These are phyloP conservation scores for Lagopus leucura DNA, from an alignment of 2,113 vertebrate species.

Conservation along the genomic window DNA sequence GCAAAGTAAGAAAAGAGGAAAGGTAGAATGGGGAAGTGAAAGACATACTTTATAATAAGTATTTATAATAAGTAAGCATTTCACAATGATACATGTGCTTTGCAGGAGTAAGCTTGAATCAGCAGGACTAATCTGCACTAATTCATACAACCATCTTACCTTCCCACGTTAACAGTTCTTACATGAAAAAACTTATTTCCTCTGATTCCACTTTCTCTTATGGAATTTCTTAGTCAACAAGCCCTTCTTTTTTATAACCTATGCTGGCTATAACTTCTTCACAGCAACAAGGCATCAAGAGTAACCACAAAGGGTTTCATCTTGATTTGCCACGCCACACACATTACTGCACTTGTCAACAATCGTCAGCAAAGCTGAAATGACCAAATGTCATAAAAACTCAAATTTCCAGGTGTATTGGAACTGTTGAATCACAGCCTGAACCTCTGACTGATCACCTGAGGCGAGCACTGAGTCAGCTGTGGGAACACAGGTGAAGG, in stretches of 20 bases:
- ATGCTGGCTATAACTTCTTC: not conserved
- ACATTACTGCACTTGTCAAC: not conserved
- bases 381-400: not conserved
- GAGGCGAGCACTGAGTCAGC: too few relatives aligned
- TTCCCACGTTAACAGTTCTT: not conserved
- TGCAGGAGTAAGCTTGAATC: not conserved
- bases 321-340: not conserved
- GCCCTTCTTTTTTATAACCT: not conserved
- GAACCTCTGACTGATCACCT: too few relatives aligned
- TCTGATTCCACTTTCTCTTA: not conserved
- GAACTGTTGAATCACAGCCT: too few relatives aligned
- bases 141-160: not conserved
- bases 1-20: not conserved
- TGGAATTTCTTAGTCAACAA: not conserved
- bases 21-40: not conserved
- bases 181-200: not conserved
- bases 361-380: not conserved
- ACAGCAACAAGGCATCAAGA: not conserved
- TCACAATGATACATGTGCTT: not conserved
- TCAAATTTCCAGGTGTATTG: not conserved
- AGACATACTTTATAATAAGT: not conserved
- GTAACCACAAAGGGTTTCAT: not conserved
- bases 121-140: not conserved
- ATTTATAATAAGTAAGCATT: not conserved
- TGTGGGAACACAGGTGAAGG: too few relatives aligned